Percentiles rank a stretch among this genome's conserved stretches.
Conservation (phyloP, 2,797 vertebrate genomes). For the Thripadectes ignobilis region DNA sequence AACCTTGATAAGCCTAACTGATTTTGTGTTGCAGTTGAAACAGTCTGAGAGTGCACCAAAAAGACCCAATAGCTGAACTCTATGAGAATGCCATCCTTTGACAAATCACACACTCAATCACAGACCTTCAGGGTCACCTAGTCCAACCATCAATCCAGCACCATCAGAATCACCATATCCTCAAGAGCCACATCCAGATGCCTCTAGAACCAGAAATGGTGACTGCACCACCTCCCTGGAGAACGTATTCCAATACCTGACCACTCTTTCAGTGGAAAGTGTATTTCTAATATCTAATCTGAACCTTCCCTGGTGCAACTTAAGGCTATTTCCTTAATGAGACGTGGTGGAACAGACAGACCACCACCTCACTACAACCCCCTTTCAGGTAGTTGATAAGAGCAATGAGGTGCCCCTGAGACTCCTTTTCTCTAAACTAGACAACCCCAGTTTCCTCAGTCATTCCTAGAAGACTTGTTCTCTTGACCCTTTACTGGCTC, state of each 20-base stretch:
- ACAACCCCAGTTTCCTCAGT: background rate
- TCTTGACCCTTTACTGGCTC: background rate
- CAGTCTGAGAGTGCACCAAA: background rate
- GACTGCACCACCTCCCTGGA: background rate
- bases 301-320: background rate
- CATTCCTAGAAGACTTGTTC: background rate
- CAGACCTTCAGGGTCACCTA: background rate
- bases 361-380: background rate
- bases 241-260: background rate
- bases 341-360: background rate
- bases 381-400: background rate
- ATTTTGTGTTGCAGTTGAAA: background rate
- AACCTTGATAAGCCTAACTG: background rate
- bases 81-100: background rate
- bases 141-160: background rate
- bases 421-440: background rate
- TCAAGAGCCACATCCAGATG: background rate
- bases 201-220: background rate
- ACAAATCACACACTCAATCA: background rate
- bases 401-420: background rate
- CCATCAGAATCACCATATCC: background rate
- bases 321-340: background rate
- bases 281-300: background rate
- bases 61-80: background rate
- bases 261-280: background rate